phyloP scores from a whole-genome alignment of 1,140 invertebrate genomes.

The Pogonognathellus flavescens region DNA sequence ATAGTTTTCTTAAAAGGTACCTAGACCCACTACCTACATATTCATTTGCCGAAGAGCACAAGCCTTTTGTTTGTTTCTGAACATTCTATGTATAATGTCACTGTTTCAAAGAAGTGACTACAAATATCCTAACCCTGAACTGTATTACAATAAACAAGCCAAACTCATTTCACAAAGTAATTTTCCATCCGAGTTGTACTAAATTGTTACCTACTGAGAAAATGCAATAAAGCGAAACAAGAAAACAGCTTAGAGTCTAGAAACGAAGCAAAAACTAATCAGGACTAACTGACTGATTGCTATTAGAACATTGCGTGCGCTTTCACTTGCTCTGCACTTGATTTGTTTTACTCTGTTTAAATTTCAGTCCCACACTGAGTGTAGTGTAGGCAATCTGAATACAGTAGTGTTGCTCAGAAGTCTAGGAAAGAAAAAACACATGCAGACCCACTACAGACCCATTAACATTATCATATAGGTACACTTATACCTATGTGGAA shows the following conservation, averaged over 20 bases:
- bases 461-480: too few relatives aligned
- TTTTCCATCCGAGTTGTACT: neutral
- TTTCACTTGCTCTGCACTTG: neutral
- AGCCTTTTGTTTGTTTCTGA: too few relatives aligned
- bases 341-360: slow-evolving; percentile 18
- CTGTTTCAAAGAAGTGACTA: too few relatives aligned
- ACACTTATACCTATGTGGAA: too few relatives aligned
- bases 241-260: neutral
- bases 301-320: neutral
- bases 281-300: neutral
- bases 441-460: too few relatives aligned
- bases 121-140: neutral
- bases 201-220: neutral
- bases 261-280: slow-evolving; percentile 41
- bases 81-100: too few relatives aligned
- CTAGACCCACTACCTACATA: too few relatives aligned
- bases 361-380: neutral
- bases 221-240: slow-evolving; percentile 19
- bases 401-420: neutral
- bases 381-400: too few relatives aligned
- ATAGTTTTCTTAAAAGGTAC: too few relatives aligned
- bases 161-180: slow-evolving; percentile 18
- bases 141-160: neutral
- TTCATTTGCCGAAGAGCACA: too few relatives aligned
- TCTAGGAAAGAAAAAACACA: neutral